These are phyloP conservation scores for Gasterosteus nipponicus DNA, from an alignment of 2,113 vertebrate genomes.

Conservation along the genomic window DNA sequence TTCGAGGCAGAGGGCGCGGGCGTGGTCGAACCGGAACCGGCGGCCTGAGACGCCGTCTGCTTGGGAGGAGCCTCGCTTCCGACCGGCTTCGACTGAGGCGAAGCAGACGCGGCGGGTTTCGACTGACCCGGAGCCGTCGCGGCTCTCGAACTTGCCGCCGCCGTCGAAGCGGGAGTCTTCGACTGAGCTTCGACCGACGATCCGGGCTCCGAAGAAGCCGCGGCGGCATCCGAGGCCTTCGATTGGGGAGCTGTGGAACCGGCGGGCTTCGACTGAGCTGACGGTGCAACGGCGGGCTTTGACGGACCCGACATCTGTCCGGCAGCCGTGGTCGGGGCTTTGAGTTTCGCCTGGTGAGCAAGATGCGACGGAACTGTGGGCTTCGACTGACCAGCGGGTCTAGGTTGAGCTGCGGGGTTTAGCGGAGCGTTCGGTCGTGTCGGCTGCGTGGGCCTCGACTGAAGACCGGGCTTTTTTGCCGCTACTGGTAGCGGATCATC, in stretches of 20 bases:
- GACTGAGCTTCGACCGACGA: neutral
- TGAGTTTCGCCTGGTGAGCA: conserved; percentile 44
- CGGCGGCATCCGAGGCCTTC: conserved; percentile 7
- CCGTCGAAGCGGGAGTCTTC: conserved; percentile 26
- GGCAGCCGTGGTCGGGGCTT: conserved; percentile 31
- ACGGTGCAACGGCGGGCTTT: neutral
- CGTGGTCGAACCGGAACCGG: conserved; percentile 15
- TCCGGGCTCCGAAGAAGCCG: conserved; percentile 28
- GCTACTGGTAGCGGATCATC: conserved; percentile 71
- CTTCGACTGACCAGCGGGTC: conserved; percentile 28
- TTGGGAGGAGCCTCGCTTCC: conserved; percentile 17
- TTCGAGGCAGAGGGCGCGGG: conserved; percentile 24
- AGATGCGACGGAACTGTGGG: conserved; percentile 32
- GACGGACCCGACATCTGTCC: conserved; percentile 58
- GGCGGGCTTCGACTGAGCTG: neutral
- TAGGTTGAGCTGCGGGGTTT: conserved; percentile 20
- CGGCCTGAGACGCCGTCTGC: conserved; percentile 10
- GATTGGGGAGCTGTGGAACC: neutral
- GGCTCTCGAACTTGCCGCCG: conserved; percentile 16
- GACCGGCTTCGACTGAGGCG: conserved; percentile 30
- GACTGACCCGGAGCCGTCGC: conserved; percentile 26
- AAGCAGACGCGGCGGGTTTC: conserved; percentile 26
- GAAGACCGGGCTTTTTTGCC: conserved; percentile 28
- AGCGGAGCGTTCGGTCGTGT: conserved; percentile 16
- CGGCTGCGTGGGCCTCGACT: conserved; percentile 1